Percentiles rank a stretch among this genome's conserved stretches.
phyloP scores from a whole-genome alignment of 1,140 invertebrate species.

The Drosophila ohnishii region DNA sequence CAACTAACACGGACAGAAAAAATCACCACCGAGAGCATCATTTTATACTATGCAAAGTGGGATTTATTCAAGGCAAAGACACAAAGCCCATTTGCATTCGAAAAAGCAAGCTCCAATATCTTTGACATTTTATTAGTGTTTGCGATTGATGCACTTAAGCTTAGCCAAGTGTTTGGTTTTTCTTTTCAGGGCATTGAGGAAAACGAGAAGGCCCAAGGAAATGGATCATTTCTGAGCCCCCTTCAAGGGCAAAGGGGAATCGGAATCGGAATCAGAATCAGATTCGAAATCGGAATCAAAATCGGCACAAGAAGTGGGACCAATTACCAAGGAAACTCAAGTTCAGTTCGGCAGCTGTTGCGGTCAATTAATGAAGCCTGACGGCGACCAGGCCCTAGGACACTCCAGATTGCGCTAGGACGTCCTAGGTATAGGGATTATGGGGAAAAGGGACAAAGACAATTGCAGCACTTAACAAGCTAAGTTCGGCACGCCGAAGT shows the following conservation, averaged over 20 bases:
- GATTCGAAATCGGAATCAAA: not conserved
- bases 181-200: not conserved
- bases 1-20: not conserved
- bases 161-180: not conserved
- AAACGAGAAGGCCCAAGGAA: conserved; percentile 3
- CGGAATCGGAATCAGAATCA: not conserved
- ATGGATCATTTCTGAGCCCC: conserved; percentile 3
- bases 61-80: not conserved
- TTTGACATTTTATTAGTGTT: not conserved
- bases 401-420: conserved; percentile 10
- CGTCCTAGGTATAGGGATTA: not conserved
- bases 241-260: not conserved
- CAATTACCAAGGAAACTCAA: conserved; percentile 35
- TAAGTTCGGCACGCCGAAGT: no score
- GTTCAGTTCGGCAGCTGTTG: conserved; percentile 28
- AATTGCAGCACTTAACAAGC: not conserved
- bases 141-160: not conserved
- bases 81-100: conserved; percentile 6
- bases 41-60: not conserved
- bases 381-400: not conserved
- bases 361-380: conserved; percentile 36
- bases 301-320: conserved; percentile 18
- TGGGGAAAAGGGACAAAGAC: not conserved
- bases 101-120: not conserved
- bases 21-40: not conserved